Conservation (phyloP, 2,888 invertebrate species). For the Creontiades dilutus region DNA sequence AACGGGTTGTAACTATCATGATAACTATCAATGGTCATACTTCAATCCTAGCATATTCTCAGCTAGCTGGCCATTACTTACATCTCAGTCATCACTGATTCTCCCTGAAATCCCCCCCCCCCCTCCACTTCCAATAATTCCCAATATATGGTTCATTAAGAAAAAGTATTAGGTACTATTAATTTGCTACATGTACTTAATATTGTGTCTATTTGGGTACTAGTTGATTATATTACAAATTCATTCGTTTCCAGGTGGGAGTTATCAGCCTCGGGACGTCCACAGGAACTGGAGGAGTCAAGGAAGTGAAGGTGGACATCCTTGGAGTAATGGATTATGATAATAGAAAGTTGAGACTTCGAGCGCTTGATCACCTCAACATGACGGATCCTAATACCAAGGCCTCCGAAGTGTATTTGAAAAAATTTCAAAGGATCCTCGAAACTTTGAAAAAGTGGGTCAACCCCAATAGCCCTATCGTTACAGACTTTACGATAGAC, state of each 20-base stretch:
- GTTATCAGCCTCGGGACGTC: conserved; percentile 93
- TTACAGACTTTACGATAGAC: conserved; percentile 92
- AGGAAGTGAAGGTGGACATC: conserved; percentile 91
- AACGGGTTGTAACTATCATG: too few relatives aligned
- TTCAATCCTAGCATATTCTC: too few relatives aligned
- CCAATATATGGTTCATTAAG: too few relatives aligned
- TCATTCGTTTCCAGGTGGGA: conserved; percentile 81
- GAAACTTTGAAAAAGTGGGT: conserved; percentile 90
- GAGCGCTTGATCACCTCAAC: conserved; percentile 85
- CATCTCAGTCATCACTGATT: too few relatives aligned
- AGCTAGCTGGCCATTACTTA: too few relatives aligned
- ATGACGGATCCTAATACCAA: neutral
- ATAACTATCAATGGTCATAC: too few relatives aligned
- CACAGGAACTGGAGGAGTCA: conserved; percentile 86
- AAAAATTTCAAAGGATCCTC: conserved; percentile 89
- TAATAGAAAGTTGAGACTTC: conserved; percentile 86
- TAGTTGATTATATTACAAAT: neutral
- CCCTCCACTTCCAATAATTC: too few relatives aligned
- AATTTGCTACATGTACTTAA: too few relatives aligned
- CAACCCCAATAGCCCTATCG: conserved; percentile 86
- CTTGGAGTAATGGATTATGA: conserved; percentile 89
- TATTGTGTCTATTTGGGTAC: too few relatives aligned
- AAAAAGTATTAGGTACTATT: too few relatives aligned
- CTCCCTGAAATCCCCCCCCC: too few relatives aligned
- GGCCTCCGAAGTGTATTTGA: conserved; percentile 79